Evolutionary conservation across 2,113 vertebrate species (phyloP), one percentile per base, ranked within the genome.

Genomic region (Redunca redunca): DNA sequence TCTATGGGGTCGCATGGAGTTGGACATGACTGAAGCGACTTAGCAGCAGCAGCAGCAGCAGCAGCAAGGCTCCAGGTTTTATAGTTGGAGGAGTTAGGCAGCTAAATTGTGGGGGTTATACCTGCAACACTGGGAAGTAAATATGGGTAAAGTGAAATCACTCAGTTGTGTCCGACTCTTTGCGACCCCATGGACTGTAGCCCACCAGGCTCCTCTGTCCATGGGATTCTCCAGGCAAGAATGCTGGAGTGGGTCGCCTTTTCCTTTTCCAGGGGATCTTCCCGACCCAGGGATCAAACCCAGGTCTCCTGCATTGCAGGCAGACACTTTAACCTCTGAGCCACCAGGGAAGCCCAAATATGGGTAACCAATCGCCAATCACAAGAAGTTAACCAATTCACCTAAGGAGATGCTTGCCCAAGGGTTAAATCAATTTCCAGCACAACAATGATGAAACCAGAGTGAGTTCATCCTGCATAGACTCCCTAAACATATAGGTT

Each of bases 1-100:
- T 62, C 58, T 62, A 15, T 15, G 28, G 58, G 13, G 58, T 30
- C 0, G 1, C 28, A 15, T 0, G 0, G 58, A 60, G 58, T 60
- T 6, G 0, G 58, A 30, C 28, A 30, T 0, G 6, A 62, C 28
- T 30, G 28, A 62, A 62, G 28, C 0, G 1, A 30, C 58, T 60
- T 30, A 60, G 58, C 26, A 28, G 26, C 5, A 62, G 6, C 58
- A 60, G 26, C 55, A 57, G 55, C 55, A 57, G 55, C 58, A 60
- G 28, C 28, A 30, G 28, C 60, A 62, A 62, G 60, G 60, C 28
- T 62, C 60, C 60, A 15, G 60, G 7, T 95, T 71, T 30, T 82
- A 48, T 36, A 83, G 4, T 11, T 88, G 30, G n/a, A 53, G 26
- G 30, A 74, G 13, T 33, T 30, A 74, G 25, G 78, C 3, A 58